Percentiles rank a stretch among this genome's conserved stretches.
These are phyloP conservation scores for Hyaena hyaena DNA, from an alignment of 2,113 vertebrate genomes.

Conservation along the genomic window DNA sequence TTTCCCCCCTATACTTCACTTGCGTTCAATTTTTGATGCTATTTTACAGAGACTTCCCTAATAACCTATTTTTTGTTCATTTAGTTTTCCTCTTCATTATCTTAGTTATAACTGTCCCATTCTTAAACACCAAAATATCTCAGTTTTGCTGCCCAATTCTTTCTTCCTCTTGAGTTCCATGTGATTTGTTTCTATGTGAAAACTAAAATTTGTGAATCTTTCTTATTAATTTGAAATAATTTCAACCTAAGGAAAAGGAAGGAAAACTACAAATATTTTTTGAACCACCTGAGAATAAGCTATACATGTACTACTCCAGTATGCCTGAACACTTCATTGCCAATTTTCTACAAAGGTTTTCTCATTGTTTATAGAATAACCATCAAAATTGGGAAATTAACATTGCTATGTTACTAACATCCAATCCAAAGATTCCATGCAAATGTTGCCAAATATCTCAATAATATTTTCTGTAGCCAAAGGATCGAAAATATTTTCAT, in stretches of 20 bases:
- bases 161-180: background rate
- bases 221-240: background rate
- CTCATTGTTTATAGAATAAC: background rate
- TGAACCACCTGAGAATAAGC: background rate
- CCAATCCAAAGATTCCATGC: background rate
- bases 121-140: background rate
- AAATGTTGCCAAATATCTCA: background rate
- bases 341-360: background rate
- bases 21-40: background rate
- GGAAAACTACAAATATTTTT: background rate
- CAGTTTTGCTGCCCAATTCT: background rate
- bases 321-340: background rate
- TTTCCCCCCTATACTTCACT: background rate
- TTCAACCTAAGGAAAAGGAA: background rate
- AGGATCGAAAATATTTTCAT: background rate
- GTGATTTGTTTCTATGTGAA: background rate
- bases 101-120: background rate
- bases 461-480: background rate
- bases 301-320: background rate
- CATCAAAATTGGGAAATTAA: background rate
- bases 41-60: background rate
- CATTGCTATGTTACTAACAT: background rate
- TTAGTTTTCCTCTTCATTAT: accelerated
- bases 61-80: background rate
- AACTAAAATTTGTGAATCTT: background rate